A percentile compares a stretch with the other conserved stretches of the same genome.
Evolutionary conservation across 2,113 vertebrate species (phyloP).

Genomic region (Mastomys coucha): DNA sequence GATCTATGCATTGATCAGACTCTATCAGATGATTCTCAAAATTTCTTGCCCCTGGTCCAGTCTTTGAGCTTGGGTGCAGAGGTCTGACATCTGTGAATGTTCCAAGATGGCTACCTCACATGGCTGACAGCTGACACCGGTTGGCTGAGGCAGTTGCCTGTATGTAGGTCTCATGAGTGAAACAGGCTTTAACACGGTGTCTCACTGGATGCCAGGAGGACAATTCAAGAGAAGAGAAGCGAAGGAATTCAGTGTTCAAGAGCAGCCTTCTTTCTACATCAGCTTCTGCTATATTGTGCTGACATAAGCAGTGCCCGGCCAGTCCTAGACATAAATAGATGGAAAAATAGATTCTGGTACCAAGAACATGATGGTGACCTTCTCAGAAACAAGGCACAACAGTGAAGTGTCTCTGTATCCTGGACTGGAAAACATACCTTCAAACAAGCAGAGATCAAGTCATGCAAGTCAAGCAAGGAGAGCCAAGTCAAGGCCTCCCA

Average conservation of each 20-base stretch:
- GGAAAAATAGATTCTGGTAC: not conserved
- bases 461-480: no score
- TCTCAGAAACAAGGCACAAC: not conserved
- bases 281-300: not conserved
- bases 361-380: not conserved
- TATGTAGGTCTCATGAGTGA: not conserved
- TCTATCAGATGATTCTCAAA: not conserved
- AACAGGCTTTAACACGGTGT: not conserved
- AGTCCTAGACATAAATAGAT: not conserved
- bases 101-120: not conserved
- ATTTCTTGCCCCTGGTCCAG: not conserved
- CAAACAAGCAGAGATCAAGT: not conserved
- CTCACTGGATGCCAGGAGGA: not conserved
- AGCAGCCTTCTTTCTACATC: not conserved
- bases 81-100: not conserved
- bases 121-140: not conserved
- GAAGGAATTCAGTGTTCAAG: not conserved
- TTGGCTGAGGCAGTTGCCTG: not conserved
- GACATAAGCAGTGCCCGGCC: not conserved
- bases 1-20: not conserved
- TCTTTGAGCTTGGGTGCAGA: not conserved
- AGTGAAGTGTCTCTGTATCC: not conserved
- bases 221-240: constrained; percentile 22
- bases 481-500: not conserved
- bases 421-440: not conserved